phyloP scores from a whole-genome alignment of 2,888 invertebrate genomes.

The Lithophane semibrunnea region DNA sequence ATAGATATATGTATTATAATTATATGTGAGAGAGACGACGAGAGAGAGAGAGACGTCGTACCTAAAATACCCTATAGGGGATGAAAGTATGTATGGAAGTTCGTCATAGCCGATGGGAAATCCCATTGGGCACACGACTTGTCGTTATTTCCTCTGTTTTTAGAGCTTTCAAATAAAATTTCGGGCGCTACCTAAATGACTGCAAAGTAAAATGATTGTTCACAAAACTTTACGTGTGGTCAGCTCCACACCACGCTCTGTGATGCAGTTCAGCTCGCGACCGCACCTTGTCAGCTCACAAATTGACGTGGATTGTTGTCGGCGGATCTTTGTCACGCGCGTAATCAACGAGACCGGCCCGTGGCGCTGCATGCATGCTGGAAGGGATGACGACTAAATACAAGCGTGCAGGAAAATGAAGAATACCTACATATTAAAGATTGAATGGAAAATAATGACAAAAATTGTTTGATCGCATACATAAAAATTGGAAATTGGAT shows the following conservation, averaged over 20 bases:
- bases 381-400: constrained; percentile 21
- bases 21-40: too few relatives aligned
- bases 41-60: too few relatives aligned
- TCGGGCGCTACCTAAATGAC: neutral
- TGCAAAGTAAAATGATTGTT: neutral
- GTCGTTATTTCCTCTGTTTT: neutral
- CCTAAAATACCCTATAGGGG: too few relatives aligned
- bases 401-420: neutral
- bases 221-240: neutral
- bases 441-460: neutral
- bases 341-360: constrained; percentile 66
- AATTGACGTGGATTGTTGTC: constrained; percentile 88
- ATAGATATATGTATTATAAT: too few relatives aligned
- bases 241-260: constrained; percentile 57
- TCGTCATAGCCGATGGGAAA: too few relatives aligned
- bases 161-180: neutral
- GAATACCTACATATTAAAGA: neutral
- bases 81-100: neutral
- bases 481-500: neutral
- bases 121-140: too few relatives aligned
- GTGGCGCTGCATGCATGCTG: constrained; percentile 33
- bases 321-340: constrained; percentile 84
- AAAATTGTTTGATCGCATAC: too few relatives aligned
- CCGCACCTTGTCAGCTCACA: constrained; percentile 87
- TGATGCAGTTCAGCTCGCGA: constrained; percentile 74